Evolutionary conservation across 53 echinoderm and acorn worm species (phyloP), one percentile per base, ranked within the genome.

Genomic region (Temnopleurus reevesii): DNA sequence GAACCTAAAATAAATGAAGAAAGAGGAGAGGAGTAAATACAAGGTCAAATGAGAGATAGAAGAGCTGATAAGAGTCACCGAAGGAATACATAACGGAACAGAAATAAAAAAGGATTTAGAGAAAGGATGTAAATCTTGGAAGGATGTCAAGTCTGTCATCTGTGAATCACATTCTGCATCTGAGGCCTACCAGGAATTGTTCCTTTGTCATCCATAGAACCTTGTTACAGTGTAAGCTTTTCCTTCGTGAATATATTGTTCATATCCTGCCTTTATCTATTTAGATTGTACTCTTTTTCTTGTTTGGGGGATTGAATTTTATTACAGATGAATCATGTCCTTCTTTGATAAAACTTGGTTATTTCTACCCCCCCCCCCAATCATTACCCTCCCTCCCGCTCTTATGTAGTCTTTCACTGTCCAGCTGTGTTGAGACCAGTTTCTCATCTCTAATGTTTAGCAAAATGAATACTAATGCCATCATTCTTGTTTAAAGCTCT

Each of bases 311-410:
- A 13, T 31, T 12, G 5, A 31, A 31, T 63, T 56, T 63, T 63
- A 63, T 63, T 63, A 63, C 3, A 12, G 4, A 63, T 63, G 63
- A 63, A 63, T 63, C 63, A 63, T 63, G 63, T 63, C 34, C 63
- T 63, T 29, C 4, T 63, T 31, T 31, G 33, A 49, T 49, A 49
- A 49, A 49, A 49, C 49, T 12, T 49, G 1, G n/a, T n/a, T n/a
- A n/a, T n/a, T n/a, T n/a, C n/a, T n/a, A n/a, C n/a, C n/a, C n/a
- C n/a, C n/a, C n/a, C n/a, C n/a, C n/a, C n/a, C n/a, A n/a, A n/a
- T n/a, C n/a, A n/a, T n/a, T n/a, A n/a, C n/a, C n/a, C n/a, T n/a
- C n/a, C n/a, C n/a, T n/a, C n/a, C n/a, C n/a, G n/a, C n/a, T n/a
- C n/a, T n/a, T n/a, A n/a, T n/a, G n/a, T n/a, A n/a, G n/a, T n/a